Evolutionary conservation across 2,888 invertebrate genomes (phyloP).

Genomic region (Lissocephala sabroskyi): DNA sequence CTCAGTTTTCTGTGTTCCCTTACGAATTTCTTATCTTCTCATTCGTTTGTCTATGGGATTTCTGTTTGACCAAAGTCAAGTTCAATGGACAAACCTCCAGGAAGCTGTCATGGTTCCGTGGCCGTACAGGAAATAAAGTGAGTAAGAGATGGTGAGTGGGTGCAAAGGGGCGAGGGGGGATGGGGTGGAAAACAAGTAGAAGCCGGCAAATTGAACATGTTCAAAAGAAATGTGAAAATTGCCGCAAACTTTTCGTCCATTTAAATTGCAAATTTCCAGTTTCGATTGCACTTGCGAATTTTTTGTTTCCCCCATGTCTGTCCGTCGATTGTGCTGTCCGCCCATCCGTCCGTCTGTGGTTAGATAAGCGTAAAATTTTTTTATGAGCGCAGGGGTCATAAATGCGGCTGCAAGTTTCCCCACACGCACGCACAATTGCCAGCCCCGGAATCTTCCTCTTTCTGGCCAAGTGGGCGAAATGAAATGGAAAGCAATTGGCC

Average conservation of each 20-base stretch:
- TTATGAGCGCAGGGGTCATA: constrained; percentile 34
- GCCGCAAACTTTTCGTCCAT: constrained; percentile 48
- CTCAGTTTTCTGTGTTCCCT: too few species aligned
- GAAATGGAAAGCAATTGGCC: constrained; percentile 24
- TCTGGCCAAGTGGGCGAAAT: constrained; percentile 2
- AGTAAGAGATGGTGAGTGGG: too few species aligned
- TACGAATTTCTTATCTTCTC: too few species aligned
- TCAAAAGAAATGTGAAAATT: constrained; percentile 50
- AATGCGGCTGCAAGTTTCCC: constrained; percentile 24
- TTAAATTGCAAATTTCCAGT: constrained; percentile 60
- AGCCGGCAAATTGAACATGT: constrained; percentile 6
- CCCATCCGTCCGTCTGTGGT: constrained; percentile 25
- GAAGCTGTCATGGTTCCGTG: constrained; percentile 19
- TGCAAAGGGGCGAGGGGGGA: too few species aligned
- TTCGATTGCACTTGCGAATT: constrained; percentile 47
- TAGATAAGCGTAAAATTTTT: constrained; percentile 34
- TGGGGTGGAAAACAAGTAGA: neutral
- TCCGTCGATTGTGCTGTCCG: neutral
- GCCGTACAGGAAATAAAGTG: too few species aligned
- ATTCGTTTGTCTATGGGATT: constrained; percentile 4
- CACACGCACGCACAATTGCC: neutral
- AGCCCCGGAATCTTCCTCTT: neutral
- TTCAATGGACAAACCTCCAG: constrained; percentile 43
- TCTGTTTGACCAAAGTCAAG: constrained; percentile 42
- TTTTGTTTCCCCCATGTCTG: constrained; percentile 9